These are phyloP conservation scores for Scaptomyza pallida DNA, from an alignment of 1,140 invertebrate species.

Conservation along the genomic window DNA sequence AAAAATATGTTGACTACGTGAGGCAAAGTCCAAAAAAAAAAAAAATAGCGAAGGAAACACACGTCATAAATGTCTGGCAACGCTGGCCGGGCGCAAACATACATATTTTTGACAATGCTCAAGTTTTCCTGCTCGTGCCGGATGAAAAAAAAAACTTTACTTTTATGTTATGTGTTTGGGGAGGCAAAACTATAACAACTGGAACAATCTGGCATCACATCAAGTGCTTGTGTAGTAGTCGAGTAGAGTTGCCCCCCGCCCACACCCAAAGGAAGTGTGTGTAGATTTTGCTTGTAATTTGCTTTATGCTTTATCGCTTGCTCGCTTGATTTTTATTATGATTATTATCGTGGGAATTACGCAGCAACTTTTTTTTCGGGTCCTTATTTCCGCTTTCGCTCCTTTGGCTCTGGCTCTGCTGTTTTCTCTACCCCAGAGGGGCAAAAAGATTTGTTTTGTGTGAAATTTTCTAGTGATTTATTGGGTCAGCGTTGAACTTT, in stretches of 20 bases:
- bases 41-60: background rate
- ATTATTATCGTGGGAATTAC: conserved; percentile 81
- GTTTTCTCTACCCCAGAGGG: conserved; percentile 10
- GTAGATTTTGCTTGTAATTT: conserved; percentile 65
- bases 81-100: conserved; percentile 44
- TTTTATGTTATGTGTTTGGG: conserved; percentile 49
- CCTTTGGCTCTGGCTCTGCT: background rate
- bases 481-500: conserved; percentile 52
- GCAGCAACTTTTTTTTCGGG: conserved; percentile 59
- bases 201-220: conserved; percentile 51
- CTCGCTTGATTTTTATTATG: conserved; percentile 82
- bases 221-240: conserved; percentile 46
- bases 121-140: conserved; percentile 38
- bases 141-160: conserved; percentile 44
- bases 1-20: conserved; percentile 67
- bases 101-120: conserved; percentile 61
- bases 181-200: conserved; percentile 26
- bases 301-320: conserved; percentile 81
- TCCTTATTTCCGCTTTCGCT: conserved; percentile 21
- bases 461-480: conserved; percentile 68
- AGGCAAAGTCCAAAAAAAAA: background rate
- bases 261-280: conserved; percentile 39
- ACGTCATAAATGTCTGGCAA: conserved; percentile 64
- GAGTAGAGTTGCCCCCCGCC: conserved; percentile 31
- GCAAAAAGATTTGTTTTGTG: conserved; percentile 28